Evolutionary conservation across 1,140 invertebrate species (phyloP), one percentile per base, ranked within the genome.

Genomic region (Drosophila tropicalis): DNA sequence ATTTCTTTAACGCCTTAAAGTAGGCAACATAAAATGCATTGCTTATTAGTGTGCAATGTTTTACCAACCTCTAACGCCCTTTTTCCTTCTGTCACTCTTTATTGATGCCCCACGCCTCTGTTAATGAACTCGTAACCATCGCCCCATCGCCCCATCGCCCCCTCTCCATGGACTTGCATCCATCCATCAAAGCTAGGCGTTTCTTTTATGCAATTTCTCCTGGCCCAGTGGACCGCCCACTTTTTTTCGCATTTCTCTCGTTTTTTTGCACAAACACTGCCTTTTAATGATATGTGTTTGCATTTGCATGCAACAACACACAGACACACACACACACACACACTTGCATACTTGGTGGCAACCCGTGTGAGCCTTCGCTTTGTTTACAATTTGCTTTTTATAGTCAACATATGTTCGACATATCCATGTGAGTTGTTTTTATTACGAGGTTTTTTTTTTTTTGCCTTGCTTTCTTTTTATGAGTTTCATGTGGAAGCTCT

Each of bases 371-470:
- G 54, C 67, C 34, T 19, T 66, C 40, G 66, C 71, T 82, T 82
- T 86, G 82, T 86, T 86, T 86, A 87, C 83, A 76, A 64, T 87
- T 76, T 54, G 62, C 76, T 82, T 76, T 87, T 82, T 79, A 82
- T 73, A 73, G 72, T 68, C 75, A 76, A 87, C 82, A 82, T 79
- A 72, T 86, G 82, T 81, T 81, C 64, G 75, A 76, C 82, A 86
- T 81, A 69, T 69, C 65, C 79, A 72, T 70, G 71, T 79, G 72
- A 68, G 55, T 41, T 69, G 72, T 39, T 62, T 72, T 72, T 65
- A 44, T 64, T 70, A 36, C 70, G 36, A 25, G 17, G 39, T 51
- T 51, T 75, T 71, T 78, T 75, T 63, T 62, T 44, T 78, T 75
- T 63, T 62, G 36, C 66, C 65, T 77, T 69, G 66, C 62, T 58